Base-by-base conservation (phyloP, 92 coral and sea anemone genomes). In the Zoanthus sansibaricus region DNA sequence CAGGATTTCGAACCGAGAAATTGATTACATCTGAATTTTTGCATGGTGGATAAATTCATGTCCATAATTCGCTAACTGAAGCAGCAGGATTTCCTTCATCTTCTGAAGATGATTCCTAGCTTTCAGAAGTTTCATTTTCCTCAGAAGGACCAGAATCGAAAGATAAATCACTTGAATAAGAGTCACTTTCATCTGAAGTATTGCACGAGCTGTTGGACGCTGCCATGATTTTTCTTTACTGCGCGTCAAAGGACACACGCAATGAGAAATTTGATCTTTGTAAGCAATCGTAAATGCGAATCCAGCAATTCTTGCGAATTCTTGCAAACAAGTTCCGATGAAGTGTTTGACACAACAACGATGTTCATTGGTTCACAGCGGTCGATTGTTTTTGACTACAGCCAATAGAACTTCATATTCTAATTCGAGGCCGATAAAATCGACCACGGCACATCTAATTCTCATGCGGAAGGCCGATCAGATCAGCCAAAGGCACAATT, bases 161-260 rank as follows among this genome's bases (percentile, higher is more conserved):
- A 62, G 69, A 62, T 62, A 62, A 62, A 62, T 62, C 69, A 14
- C 69, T 62, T 13, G 69, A 62, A 14, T 62, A 62, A 14, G 20
- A 62, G 69, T 62, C 21, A 16, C 20, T 62, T 62, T 62, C 69
- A 62, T 62, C 69, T 62, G 69, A 62, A 62, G 69, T 62, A 62
- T 62, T 31, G 20, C 69, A 13, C 4, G 18, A 13, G 20, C 20
- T 16, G 20, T 62, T 62, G n/a, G 69, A 62, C 20, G 69, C 69
- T 3, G 42, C 42, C 42, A 37, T 37, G 6, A 16, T 62, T 13
- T 62, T 62, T 62, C 69, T 62, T 62, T 62, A 1, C 20, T 31
- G 20, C 6, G 21, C 69, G 20, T 31, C 20, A 1, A 14, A 62
- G 20, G 16, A 13, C 54, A 16, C 20, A 8, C 69, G 20, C 6